Evolutionary conservation across 2,113 vertebrate genomes (phyloP).

Genomic region (Tringa solitaria): DNA sequence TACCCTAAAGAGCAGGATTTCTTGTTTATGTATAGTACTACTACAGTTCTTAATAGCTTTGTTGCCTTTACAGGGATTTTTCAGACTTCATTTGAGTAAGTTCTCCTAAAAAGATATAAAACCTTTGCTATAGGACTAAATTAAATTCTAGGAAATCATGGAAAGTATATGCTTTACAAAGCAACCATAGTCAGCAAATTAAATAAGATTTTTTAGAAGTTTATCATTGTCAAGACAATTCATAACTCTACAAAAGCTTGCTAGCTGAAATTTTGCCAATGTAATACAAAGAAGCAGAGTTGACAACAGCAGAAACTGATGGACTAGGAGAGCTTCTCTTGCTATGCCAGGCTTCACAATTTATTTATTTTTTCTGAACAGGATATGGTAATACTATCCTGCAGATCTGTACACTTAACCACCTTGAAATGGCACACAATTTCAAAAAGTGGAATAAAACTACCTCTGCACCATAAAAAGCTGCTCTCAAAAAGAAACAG

Average conservation of each 20-base stretch:
- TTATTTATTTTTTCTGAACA: not conserved
- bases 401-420: not conserved
- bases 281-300: not conserved
- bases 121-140: not conserved
- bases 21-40: not conserved
- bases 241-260: not conserved
- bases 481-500: not conserved
- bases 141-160: not conserved
- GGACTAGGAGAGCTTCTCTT: not conserved
- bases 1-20: not conserved
- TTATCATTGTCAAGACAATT: not conserved
- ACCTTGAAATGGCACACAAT: not conserved
- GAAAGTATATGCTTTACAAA: not conserved
- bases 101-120: not conserved
- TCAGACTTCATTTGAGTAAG: not conserved
- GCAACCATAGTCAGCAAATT: not conserved
- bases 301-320: not conserved
- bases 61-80: not conserved
- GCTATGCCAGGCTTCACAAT: not conserved
- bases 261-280: not conserved
- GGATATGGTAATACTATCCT: not conserved
- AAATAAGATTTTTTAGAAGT: not conserved
- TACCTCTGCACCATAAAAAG: not conserved
- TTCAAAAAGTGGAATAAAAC: not conserved
- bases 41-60: not conserved